These are phyloP conservation scores for Lucifuga dentata DNA, from an alignment of 2,113 vertebrate genomes.

Conservation along the genomic window DNA sequence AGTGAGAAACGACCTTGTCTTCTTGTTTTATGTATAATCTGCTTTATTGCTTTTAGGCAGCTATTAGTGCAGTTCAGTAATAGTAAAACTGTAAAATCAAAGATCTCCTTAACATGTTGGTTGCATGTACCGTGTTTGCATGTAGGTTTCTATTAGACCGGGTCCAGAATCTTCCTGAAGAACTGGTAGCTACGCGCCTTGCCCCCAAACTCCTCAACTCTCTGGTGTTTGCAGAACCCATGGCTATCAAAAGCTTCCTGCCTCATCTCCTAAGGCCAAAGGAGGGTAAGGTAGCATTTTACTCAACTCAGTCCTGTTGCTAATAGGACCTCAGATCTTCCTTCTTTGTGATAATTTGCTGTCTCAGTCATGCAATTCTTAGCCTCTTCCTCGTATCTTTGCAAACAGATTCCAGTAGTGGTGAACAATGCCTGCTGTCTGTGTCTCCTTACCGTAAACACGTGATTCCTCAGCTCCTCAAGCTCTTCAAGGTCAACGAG, in stretches of 20 bases:
- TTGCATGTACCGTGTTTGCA: constrained; percentile 36
- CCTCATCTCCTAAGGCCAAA: constrained; percentile 95
- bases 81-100: no score
- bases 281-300: constrained; percentile 81
- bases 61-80: no score
- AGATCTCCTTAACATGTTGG: background rate
- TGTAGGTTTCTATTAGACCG: constrained; percentile 92
- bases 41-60: no score
- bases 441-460: constrained; percentile 88
- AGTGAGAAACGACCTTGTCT: constrained; percentile 83
- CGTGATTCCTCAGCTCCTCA: constrained; percentile 91
- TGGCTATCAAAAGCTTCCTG: constrained; percentile 97
- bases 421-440: constrained; percentile 87
- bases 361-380: background rate
- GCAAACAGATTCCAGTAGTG: constrained; percentile 78
- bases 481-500: constrained; percentile 93
- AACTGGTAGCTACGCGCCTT: constrained; percentile 90
- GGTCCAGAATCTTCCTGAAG: constrained; percentile 91
- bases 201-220: constrained; percentile 94
- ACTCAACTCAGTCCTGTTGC: background rate
- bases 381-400: background rate
- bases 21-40: background rate
- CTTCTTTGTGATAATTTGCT: no score
- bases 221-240: constrained; percentile 95
- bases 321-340: background rate